Evolutionary conservation across 2,113 vertebrate species (phyloP), one percentile per base, ranked within the genome.

Genomic region (Garra rufa): DNA sequence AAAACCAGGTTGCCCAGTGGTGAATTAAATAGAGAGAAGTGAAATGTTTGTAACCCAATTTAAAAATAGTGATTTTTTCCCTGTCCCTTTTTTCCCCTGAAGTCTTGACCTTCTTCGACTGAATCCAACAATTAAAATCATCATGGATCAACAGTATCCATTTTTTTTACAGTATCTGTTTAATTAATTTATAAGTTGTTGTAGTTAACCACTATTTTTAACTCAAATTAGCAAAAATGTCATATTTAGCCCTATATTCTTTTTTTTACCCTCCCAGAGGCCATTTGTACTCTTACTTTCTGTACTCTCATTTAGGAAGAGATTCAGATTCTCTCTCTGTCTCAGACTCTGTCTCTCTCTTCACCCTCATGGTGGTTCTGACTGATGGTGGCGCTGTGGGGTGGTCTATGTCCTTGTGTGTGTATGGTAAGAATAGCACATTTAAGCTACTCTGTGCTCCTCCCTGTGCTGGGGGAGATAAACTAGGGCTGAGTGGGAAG

Each of bases 401-500:
- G 79, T 83, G 71, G 55, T 80, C 89, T 5, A n/a, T 80, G 85
- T 26, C 80, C 88, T 75, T 44, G 81, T 75, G 44, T 55, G 50
- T 71, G 21, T 34, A 30, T 55, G 57, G 76, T 57, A 69, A 55
- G 79, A 90, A 87, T 80, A 77, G 7, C 79, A 43, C 78, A 61
- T 76, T 63, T 95, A 94, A 89, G 94, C 92, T 87, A 92, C 89
- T 92, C 92, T 87, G 88, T 88, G 88, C 92, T 90, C 94, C 95
- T 77, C 95, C 95, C 95, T 91, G 93, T 97, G 97, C 96, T 97
- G 90, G 90, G 92, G 86, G 93, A 98, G 96, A 98, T 98, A 97
- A 99, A 97, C 92, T 93, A 90, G 88, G 92, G 90, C 92, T 79
- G 89, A 93, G 95, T 94, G 93, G 95, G 92, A 92, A 90, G 89